These are phyloP conservation scores for Vipera latastei DNA, from an alignment of 2,797 vertebrate species.

Conservation along the genomic window DNA sequence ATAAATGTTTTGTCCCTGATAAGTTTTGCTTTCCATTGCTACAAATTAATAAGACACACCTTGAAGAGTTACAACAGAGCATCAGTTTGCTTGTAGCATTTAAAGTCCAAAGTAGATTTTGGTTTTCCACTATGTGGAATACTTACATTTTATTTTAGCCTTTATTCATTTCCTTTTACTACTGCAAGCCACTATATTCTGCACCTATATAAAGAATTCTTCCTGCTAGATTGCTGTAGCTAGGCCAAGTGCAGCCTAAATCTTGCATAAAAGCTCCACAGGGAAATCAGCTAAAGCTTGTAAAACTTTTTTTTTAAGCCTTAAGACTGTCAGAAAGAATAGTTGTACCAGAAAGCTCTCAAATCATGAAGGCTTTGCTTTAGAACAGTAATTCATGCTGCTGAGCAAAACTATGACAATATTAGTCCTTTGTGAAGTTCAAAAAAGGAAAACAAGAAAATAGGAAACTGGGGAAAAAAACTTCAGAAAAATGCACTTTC, in stretches of 20 bases:
- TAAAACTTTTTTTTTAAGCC: slow-evolving; percentile 42
- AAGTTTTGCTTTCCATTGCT: slow-evolving; percentile 25
- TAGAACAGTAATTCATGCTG: slow-evolving; percentile 36
- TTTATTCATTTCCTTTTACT: slow-evolving; percentile 7
- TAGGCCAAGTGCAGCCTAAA: slow-evolving; percentile 34
- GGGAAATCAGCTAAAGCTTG: slow-evolving; percentile 35
- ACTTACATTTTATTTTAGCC: slow-evolving; percentile 35
- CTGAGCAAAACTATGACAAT: slow-evolving; percentile 11
- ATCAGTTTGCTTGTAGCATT: slow-evolving; percentile 11
- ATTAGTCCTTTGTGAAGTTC: slow-evolving; percentile 11
- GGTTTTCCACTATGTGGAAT: neutral
- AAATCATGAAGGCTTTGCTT: slow-evolving; percentile 32
- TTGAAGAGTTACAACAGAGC: neutral
- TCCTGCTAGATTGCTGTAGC: slow-evolving; percentile 19
- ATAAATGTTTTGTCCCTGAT: neutral
- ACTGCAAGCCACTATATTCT: slow-evolving; percentile 1
- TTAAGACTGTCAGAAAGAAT: slow-evolving; percentile 28
- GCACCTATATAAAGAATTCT: slow-evolving; percentile 21
- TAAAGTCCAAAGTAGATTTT: slow-evolving; percentile 16
- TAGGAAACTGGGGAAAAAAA: slow-evolving; percentile 13
- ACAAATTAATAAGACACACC: slow-evolving; percentile 22
- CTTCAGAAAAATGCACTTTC: slow-evolving; percentile 2
- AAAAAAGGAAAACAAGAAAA: slow-evolving; percentile 10
- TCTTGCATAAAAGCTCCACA: slow-evolving; percentile 27
- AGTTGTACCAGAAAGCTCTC: slow-evolving; percentile 36